Conservation (phyloP, 2,113 vertebrate species). For the Redunca redunca region DNA sequence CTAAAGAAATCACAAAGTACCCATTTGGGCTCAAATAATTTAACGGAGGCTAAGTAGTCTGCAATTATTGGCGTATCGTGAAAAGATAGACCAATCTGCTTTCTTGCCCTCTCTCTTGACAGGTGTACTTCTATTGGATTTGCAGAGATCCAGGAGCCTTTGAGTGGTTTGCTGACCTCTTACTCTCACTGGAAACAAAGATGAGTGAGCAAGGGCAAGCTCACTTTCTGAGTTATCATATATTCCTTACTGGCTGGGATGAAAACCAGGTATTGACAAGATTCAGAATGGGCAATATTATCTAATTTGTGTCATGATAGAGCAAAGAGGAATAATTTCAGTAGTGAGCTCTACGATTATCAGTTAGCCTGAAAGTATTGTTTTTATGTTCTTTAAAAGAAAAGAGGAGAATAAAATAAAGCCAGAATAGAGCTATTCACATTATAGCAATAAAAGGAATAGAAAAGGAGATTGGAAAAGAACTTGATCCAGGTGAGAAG, state of each 20-base stretch:
- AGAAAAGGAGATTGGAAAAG: not conserved
- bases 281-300: not conserved
- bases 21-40: conserved; percentile 55
- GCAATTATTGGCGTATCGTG: conserved; percentile 23
- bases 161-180: conserved; percentile 87
- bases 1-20: conserved; percentile 55
- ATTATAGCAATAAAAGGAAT: not conserved
- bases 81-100: conserved; percentile 42
- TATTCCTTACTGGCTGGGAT: conserved; percentile 87
- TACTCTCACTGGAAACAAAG: conserved; percentile 82
- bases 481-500: not conserved
- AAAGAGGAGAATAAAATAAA: conserved; percentile 1
- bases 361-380: not conserved
- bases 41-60: conserved; percentile 33
- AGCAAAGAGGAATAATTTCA: not conserved
- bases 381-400: not conserved
- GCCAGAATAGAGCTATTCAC: not conserved
- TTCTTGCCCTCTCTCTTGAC: conserved; percentile 69
- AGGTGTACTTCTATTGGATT: conserved; percentile 90
- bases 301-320: not conserved
- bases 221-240: conserved; percentile 83
- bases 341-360: not conserved
- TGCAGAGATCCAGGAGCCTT: conserved; percentile 84
- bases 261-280: conserved; percentile 84
- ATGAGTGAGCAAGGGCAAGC: conserved; percentile 80